Conservation (phyloP, 2,888 invertebrate species). For the Leucozona laternaria region DNA sequence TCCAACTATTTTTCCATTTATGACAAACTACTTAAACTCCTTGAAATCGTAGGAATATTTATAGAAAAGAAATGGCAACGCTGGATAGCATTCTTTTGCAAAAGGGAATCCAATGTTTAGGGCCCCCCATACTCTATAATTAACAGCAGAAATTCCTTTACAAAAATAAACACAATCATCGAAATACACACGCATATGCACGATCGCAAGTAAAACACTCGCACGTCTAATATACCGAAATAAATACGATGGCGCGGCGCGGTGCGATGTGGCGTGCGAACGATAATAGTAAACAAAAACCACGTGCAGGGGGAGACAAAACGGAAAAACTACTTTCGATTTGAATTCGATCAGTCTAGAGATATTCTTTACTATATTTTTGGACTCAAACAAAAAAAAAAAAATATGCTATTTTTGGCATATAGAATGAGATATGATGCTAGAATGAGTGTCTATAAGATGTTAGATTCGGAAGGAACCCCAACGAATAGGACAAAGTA, state of each 20-base stretch:
- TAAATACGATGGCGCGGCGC: not conserved
- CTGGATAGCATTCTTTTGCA: conserved; percentile 50
- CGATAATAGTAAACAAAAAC: conserved; percentile 62
- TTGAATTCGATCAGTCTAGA: conserved; percentile 19
- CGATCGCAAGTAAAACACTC: conserved; percentile 21
- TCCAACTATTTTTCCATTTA: not conserved
- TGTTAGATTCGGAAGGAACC: conserved; percentile 54
- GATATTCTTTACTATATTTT: conserved; percentile 36
- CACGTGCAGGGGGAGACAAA: conserved; percentile 32
- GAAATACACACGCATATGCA: conserved; percentile 21
- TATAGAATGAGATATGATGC: conserved; percentile 7
- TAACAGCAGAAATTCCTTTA: conserved; percentile 67
- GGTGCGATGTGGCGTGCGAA: conserved; percentile 15
- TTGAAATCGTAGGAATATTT: not conserved
- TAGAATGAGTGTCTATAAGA: conserved; percentile 15
- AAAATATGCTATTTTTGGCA: conserved; percentile 48
- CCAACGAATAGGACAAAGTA: conserved; percentile 62
- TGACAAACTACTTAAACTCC: not conserved
- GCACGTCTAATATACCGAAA: conserved; percentile 21
- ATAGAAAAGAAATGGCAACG: not conserved
- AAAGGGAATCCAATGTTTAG: conserved; percentile 46
- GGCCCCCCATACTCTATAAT: conserved; percentile 58
- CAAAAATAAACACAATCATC: conserved; percentile 66
- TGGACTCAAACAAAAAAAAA: conserved; percentile 14
- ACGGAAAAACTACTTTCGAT: conserved; percentile 42